Conservation (phyloP, 2,113 vertebrate species). For the Pelmatolapia mariae region DNA sequence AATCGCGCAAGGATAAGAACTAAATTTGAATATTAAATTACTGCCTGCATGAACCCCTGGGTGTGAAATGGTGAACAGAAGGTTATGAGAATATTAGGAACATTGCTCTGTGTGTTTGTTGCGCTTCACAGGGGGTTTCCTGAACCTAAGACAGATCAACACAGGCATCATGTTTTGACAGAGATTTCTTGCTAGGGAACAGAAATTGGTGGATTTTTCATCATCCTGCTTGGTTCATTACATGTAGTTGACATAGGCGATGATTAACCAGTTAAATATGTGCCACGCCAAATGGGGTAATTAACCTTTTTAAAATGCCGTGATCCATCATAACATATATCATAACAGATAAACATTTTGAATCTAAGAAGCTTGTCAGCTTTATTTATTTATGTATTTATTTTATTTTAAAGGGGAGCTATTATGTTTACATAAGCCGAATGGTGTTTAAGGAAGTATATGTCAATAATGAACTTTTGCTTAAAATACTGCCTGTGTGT, state of each 20-base stretch:
- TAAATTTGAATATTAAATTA: not conserved
- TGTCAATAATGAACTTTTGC: not conserved
- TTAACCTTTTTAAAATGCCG: not conserved
- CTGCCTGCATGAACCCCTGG: accelerated
- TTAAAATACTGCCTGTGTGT: not conserved
- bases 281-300: not conserved
- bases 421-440: not conserved
- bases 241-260: not conserved
- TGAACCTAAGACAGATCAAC: not conserved
- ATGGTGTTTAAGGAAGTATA: not conserved
- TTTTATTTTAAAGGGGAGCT: accelerated
- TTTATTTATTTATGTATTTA: accelerated
- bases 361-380: not conserved
- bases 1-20: not conserved
- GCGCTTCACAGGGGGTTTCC: not conserved
- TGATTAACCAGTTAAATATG: not conserved
- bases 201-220: not conserved
- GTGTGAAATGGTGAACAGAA: not conserved
- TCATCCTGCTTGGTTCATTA: not conserved
- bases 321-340: not conserved
- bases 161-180: not conserved
- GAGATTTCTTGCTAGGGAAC: not conserved
- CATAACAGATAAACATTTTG: not conserved
- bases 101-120: not conserved
- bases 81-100: not conserved